Percentiles rank a stretch among this genome's conserved stretches.
These are phyloP conservation scores for Epinephelus cyanopodus DNA, from an alignment of 2,113 vertebrate species.

Conservation along the genomic window DNA sequence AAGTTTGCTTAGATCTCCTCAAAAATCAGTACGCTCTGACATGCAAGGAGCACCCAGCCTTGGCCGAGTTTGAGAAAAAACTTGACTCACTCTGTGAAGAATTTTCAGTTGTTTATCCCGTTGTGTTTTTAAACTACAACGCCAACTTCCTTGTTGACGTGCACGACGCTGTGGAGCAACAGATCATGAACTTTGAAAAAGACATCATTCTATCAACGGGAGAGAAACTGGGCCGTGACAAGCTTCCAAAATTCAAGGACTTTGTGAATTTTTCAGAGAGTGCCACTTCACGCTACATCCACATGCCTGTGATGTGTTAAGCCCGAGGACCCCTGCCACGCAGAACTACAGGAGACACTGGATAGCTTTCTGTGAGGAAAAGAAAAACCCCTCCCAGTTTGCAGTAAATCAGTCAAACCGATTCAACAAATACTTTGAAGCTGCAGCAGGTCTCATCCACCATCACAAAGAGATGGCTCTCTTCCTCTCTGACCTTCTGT, in stretches of 20 bases:
- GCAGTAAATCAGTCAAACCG: constrained; percentile 60
- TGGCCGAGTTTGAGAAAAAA: constrained; percentile 76
- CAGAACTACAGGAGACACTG: constrained; percentile 81
- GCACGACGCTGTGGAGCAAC: constrained; percentile 76
- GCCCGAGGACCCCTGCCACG: constrained; percentile 37
- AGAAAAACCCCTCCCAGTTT: constrained; percentile 78
- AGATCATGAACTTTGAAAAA: constrained; percentile 79
- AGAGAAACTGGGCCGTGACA: constrained; percentile 82
- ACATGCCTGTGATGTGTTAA: constrained; percentile 81
- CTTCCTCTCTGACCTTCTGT: constrained; percentile 83
- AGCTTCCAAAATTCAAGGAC: constrained; percentile 73
- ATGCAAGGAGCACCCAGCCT: constrained; percentile 72
- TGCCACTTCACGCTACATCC: constrained; percentile 82
- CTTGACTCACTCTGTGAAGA: constrained; percentile 32
- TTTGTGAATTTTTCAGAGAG: constrained; percentile 84
- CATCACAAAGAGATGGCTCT: constrained; percentile 79
- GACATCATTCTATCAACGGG: constrained; percentile 73
- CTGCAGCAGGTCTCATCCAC: constrained; percentile 82
- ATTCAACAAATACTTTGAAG: constrained; percentile 81
- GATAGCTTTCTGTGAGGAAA: constrained; percentile 84
- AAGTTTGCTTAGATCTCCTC: constrained; percentile 78
- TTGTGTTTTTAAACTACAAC: constrained; percentile 80
- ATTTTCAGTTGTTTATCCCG: constrained; percentile 62
- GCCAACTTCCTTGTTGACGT: constrained; percentile 81
- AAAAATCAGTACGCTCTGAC: constrained; percentile 81